These are phyloP conservation scores for Serilophus lunatus DNA, from an alignment of 2,113 vertebrate genomes.

Conservation along the genomic window DNA sequence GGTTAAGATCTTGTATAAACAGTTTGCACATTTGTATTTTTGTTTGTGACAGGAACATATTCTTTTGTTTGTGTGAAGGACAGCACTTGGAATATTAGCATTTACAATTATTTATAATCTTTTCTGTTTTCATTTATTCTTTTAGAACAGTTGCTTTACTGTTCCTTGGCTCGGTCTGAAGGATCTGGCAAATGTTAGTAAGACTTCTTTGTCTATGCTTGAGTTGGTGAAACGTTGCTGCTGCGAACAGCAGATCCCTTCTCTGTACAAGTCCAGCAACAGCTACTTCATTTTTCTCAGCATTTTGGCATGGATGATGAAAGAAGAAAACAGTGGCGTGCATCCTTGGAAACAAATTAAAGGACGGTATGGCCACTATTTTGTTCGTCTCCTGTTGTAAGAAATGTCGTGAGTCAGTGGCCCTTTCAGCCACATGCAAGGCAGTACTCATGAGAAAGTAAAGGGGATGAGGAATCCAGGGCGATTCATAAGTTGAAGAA, in stretches of 20 bases:
- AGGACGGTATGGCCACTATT: constrained; percentile 81
- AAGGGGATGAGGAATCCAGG: not conserved
- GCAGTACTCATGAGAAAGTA: not conserved
- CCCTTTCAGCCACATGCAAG: not conserved
- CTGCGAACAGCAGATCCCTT: constrained; percentile 64
- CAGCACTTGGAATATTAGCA: not conserved
- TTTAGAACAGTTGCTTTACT: constrained; percentile 85
- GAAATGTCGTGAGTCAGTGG: not conserved
- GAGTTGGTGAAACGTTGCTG: constrained; percentile 86
- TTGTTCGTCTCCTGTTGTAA: not conserved
- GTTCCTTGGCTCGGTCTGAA: constrained; percentile 92
- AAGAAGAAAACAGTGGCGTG: constrained; percentile 75
- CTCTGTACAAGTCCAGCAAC: constrained; percentile 85
- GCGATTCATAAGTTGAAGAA: not conserved
- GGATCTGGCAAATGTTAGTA: constrained; percentile 78
- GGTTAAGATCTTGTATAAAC: not conserved
- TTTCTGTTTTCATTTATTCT: not conserved
- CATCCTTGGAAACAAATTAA: constrained; percentile 96
- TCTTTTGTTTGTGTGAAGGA: not conserved
- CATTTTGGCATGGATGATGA: constrained; percentile 85
- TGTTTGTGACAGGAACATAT: not conserved
- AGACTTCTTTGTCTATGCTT: constrained; percentile 84
- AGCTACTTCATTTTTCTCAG: constrained; percentile 94
- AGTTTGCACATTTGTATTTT: not conserved
- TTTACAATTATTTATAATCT: not conserved